These are phyloP conservation scores for Frieseomelitta varia DNA, from an alignment of 1,140 invertebrate species.

Conservation along the genomic window DNA sequence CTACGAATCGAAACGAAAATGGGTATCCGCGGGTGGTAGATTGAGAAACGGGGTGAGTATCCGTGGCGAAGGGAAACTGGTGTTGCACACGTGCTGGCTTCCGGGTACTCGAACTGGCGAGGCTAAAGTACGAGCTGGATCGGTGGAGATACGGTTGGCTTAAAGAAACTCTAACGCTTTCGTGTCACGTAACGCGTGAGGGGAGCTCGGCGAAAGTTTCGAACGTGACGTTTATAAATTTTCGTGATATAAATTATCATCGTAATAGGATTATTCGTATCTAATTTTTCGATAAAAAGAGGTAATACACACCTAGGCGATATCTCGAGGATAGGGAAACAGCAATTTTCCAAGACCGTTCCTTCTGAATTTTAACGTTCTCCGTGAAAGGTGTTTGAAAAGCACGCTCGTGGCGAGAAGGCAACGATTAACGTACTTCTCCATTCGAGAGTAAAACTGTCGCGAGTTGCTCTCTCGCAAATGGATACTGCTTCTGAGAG, in stretches of 20 bases:
- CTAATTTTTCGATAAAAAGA: neutral
- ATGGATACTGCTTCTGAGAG: too few relatives aligned
- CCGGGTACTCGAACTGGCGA: neutral
- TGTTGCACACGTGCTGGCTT: neutral
- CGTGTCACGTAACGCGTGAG: neutral
- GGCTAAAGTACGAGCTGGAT: neutral
- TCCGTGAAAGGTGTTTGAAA: neutral
- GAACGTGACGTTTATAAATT: neutral
- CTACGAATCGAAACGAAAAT: neutral
- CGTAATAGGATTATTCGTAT: neutral
- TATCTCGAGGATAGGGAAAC: neutral
- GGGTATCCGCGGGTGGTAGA: conserved; percentile 10
- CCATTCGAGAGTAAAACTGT: too few relatives aligned
- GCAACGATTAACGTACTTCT: too few relatives aligned
- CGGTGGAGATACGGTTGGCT: neutral
- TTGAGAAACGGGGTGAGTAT: neutral
- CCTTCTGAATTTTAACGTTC: neutral
- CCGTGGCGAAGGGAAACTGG: neutral
- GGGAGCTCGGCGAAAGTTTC: neutral
- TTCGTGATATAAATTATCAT: neutral
- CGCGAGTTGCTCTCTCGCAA: too few relatives aligned
- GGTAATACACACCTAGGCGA: too few relatives aligned
- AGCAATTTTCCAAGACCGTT: too few relatives aligned
- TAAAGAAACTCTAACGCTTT: neutral
- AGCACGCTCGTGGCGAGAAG: neutral